A percentile compares a stretch with the other conserved stretches of the same genome.
Evolutionary conservation across 2,888 invertebrate species (phyloP).

Genomic region (Stenolophus ochropezus): DNA sequence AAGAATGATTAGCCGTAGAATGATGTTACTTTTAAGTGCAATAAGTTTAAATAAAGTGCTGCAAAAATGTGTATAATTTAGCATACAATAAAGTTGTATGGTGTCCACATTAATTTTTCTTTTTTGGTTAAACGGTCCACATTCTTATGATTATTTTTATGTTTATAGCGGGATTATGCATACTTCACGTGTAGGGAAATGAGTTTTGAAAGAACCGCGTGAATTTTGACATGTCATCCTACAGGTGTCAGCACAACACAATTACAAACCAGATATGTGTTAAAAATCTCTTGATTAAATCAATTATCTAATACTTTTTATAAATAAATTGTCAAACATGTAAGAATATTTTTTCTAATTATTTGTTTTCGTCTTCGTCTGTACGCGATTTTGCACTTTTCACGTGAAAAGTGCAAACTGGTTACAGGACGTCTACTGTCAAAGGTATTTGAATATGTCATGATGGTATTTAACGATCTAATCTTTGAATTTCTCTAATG

Average conservation of each 20-base stretch:
- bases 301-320: slow-evolving; percentile 57
- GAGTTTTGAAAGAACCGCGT: slow-evolving; percentile 41
- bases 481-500: slow-evolving; percentile 4
- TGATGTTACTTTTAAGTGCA: too few relatives aligned
- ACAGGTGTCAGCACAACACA: slow-evolving; percentile 58
- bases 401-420: slow-evolving; percentile 43
- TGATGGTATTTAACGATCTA: slow-evolving; percentile 38
- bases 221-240: slow-evolving; percentile 59
- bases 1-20: too few relatives aligned
- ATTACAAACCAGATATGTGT: slow-evolving; percentile 59
- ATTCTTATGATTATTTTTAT: too few relatives aligned
- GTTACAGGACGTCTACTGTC: slow-evolving; percentile 39
- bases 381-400: slow-evolving; percentile 26
- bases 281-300: slow-evolving; percentile 56
- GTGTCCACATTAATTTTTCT: too few relatives aligned
- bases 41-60: too few relatives aligned
- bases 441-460: slow-evolving; percentile 57
- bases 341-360: slow-evolving; percentile 40
- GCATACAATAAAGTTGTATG: too few relatives aligned
- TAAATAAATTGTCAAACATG: slow-evolving; percentile 56
- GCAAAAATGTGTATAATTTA: too few relatives aligned
- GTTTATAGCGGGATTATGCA: too few relatives aligned
- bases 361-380: slow-evolving; percentile 10
- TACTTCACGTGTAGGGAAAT: neutral
- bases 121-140: too few relatives aligned